Evolutionary conservation across 2,888 invertebrate species (phyloP).

Genomic region (Zhengitettix transpicula): DNA sequence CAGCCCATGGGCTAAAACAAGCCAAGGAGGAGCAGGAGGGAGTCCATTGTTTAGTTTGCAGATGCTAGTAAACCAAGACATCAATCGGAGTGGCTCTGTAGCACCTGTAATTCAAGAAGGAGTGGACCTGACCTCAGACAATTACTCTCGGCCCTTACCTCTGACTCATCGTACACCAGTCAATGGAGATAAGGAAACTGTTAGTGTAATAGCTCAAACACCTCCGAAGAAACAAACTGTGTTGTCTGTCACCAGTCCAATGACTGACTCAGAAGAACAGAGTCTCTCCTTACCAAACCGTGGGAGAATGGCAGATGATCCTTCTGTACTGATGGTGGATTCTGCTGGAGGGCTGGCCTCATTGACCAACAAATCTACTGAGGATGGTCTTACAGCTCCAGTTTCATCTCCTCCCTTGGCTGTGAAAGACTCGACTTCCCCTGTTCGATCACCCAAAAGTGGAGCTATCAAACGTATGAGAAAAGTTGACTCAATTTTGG

Average conservation of each 20-base stretch:
- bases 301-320: neutral
- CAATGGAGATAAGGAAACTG: neutral
- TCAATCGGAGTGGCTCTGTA: conserved; percentile 20
- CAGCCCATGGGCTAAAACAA: conserved; percentile 2
- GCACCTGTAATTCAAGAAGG: neutral
- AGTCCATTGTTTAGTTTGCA: conserved; percentile 25
- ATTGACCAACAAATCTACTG: neutral
- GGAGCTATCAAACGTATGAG: conserved; percentile 9
- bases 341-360: neutral
- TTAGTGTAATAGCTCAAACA: conserved; percentile 9
- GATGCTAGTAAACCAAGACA: conserved; percentile 25
- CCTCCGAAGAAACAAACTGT: conserved; percentile 1
- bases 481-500: conserved; percentile 28
- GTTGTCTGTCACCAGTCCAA: neutral
- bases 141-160: neutral
- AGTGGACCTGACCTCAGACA: neutral
- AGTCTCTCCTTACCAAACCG: neutral
- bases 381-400: conserved; percentile 2
- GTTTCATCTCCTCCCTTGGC: neutral
- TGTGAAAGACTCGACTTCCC: conserved; percentile 5
- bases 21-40: conserved; percentile 9
- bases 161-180: neutral
- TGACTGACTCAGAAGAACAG: neutral
- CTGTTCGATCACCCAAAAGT: conserved; percentile 9
- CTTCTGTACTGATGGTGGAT: neutral